Evolutionary conservation across 2,113 vertebrate species (phyloP).

Genomic region (Ictalurus punctatus): DNA sequence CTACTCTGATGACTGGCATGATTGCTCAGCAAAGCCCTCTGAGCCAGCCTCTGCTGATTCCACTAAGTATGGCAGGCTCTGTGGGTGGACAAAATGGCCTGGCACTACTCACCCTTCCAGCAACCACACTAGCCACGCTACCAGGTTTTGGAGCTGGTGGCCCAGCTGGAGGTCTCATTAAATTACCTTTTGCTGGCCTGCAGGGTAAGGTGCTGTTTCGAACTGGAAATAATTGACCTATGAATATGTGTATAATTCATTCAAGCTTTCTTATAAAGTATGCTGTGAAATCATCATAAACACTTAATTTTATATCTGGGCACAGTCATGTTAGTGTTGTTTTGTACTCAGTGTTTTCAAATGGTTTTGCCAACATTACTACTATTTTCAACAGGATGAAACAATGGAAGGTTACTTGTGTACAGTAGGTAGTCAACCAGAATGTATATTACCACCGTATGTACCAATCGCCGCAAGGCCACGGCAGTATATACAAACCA

Average conservation of each 20-base stretch:
- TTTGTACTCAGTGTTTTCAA: not conserved
- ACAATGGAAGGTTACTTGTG: not conserved
- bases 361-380: not conserved
- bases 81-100: slow-evolving; percentile 90
- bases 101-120: slow-evolving; percentile 91
- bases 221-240: not conserved
- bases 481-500: no score
- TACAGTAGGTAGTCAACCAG: no score
- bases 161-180: slow-evolving; percentile 84
- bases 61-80: slow-evolving; percentile 92
- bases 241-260: not conserved
- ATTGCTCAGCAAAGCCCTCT: slow-evolving; percentile 92
- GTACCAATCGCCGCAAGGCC: no score
- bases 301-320: not conserved
- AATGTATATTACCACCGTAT: no score
- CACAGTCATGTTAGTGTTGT: not conserved
- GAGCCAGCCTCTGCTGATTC: slow-evolving; percentile 95
- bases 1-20: slow-evolving; percentile 94
- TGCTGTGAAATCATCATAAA: not conserved
- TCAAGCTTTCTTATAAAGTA: not conserved
- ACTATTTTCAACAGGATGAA: not conserved
- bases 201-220: slow-evolving; percentile 79
- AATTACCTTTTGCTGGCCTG: slow-evolving; percentile 86
- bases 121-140: slow-evolving; percentile 87
- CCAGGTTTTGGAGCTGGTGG: slow-evolving; percentile 83